Evolutionary conservation across 2,888 invertebrate genomes (phyloP), one percentile per base, ranked within the genome.

Genomic region (Teinopalpus imperialis): DNA sequence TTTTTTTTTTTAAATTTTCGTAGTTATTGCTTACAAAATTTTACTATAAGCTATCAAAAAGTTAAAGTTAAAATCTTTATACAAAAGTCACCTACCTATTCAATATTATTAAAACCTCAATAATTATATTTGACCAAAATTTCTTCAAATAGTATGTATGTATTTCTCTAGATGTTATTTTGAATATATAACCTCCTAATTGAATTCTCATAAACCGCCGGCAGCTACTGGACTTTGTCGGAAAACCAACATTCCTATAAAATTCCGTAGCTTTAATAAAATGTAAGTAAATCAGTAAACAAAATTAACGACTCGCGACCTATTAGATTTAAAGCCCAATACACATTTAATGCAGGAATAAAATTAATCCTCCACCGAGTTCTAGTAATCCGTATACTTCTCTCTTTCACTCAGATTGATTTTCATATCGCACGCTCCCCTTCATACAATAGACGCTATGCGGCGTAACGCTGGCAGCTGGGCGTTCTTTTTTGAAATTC

Each of bases 381-480:
- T 74, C 66, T 66, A 74, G 74, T 81, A 81, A 81, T 81, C 81
- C 75, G 61, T 61, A 59, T 57, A 48, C 44, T 57, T 53, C 27
- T 80, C 80, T 61, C 74, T 63, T 54, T 79, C 68, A n/a, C 61
- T 45, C 75, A 9, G 45, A 50, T 45, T 20, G 10, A 13, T 14
- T 21, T 20, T 5, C 7, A 18, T 29, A 34, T 45, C 44, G 8
- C 23, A 34, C 45, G 29, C 32, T 81, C 72, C 61, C 74, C 29
- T 53, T 78, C 69, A 42, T 61, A 53, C 74, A 57, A 67, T 73
- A 69, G 68, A 70, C 60, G 59, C 49, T 48, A 44, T 54, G 58
- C 55, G 40, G 79, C 76, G 81, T 81, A 77, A 80, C 77, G 71
- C 67, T 70, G 74, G 86, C 86, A 87, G 86, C 86, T 87, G 86